A percentile compares a stretch with the other conserved stretches of the same genome.
Evolutionary conservation across 2,888 invertebrate species (phyloP).

Genomic region (Schizotus pectinicornis): DNA sequence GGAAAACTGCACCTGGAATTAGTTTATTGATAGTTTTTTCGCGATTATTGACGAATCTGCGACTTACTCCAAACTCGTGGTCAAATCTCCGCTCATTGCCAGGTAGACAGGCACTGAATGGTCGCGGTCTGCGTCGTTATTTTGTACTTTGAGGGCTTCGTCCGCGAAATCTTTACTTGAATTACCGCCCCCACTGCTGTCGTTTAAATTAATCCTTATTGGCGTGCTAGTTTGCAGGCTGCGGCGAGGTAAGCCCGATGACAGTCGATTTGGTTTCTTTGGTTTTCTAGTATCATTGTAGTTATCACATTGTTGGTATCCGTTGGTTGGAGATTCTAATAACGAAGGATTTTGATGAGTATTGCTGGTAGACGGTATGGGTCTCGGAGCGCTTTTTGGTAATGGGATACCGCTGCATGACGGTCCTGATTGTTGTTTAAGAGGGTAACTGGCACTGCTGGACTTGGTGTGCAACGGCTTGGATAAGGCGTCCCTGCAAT

Average conservation of each 20-base stretch:
- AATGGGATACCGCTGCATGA: constrained; percentile 1
- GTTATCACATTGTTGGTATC: too few species aligned
- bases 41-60: too few species aligned
- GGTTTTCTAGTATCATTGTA: constrained; percentile 2
- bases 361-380: constrained; percentile 1
- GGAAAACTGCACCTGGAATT: constrained; percentile 7
- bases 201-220: constrained; percentile 1
- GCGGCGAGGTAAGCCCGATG: constrained; percentile 6
- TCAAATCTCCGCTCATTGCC: too few species aligned
- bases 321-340: too few species aligned
- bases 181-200: constrained; percentile 4
- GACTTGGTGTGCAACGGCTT: constrained; percentile 6
- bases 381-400: neutral
- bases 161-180: neutral
- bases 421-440: neutral
- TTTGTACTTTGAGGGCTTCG: constrained; percentile 18
- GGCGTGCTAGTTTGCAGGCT: constrained; percentile 18
- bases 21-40: too few species aligned
- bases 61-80: too few species aligned
- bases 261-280: constrained; percentile 1
- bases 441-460: neutral
- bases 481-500: constrained; percentile 7
- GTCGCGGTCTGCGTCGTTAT: neutral
- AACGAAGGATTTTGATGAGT: constrained; percentile 9
- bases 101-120: neutral